Percentiles rank a stretch among this genome's conserved stretches.
phyloP scores from a whole-genome alignment of 2,888 invertebrate species.

The Sphinx pinastri region DNA sequence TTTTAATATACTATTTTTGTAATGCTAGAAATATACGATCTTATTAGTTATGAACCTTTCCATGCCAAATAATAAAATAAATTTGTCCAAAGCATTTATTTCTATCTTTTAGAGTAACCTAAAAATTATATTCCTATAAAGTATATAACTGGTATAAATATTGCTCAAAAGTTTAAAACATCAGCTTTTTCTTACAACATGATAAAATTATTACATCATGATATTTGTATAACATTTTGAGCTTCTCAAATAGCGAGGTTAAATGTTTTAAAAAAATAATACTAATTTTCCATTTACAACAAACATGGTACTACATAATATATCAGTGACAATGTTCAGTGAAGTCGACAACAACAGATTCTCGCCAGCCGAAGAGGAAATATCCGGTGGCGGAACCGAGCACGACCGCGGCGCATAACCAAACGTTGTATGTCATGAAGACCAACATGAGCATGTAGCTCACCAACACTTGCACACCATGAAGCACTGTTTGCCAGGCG shows the following conservation, averaged over 20 bases:
- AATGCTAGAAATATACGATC: not conserved
- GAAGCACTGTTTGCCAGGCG: conserved; percentile 93
- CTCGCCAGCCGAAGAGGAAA: conserved; percentile 98
- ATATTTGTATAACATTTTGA: conserved; percentile 66
- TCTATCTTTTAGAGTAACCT: conserved; percentile 63
- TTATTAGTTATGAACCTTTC: too few species aligned
- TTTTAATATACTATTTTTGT: not conserved
- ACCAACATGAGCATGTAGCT: conserved; percentile 98
- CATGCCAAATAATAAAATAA: conserved; percentile 38
- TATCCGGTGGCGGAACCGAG: conserved; percentile 95
- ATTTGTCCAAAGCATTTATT: conserved; percentile 61
- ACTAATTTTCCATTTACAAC: conserved; percentile 38
- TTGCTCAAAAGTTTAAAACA: conserved; percentile 63
- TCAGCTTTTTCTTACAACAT: conserved; percentile 70
- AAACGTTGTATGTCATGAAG: conserved; percentile 98
- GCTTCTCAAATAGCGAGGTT: conserved; percentile 63
- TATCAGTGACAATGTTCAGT: conserved; percentile 97
- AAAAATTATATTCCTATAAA: conserved; percentile 63
- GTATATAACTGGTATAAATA: conserved; percentile 75
- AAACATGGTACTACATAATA: conserved; percentile 31
- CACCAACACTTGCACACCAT: conserved; percentile 94
- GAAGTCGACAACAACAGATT: conserved; percentile 95
- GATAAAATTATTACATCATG: conserved; percentile 67
- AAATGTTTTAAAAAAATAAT: conserved; percentile 56
- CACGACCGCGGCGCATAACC: conserved; percentile 95